phyloP scores from a whole-genome alignment of 2,888 invertebrate genomes.

The Tineola bisselliella region DNA sequence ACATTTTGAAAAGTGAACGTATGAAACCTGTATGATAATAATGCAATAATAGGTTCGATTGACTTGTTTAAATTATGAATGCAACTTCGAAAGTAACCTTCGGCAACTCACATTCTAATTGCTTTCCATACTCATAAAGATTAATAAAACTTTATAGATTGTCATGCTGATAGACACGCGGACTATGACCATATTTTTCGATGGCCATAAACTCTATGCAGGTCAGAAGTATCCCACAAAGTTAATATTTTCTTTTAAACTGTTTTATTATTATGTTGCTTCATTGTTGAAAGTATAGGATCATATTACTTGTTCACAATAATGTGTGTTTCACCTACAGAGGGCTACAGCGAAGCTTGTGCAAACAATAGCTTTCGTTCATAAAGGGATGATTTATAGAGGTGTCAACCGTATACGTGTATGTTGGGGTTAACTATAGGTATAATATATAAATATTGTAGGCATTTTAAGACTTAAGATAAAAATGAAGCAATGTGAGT shows the following conservation, averaged over 20 bases:
- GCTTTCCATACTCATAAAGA: background rate
- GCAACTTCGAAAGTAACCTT: background rate
- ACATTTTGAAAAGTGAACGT: no score
- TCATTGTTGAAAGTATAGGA: background rate
- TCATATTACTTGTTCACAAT: background rate
- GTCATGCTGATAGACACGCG: background rate
- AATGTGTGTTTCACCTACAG: background rate
- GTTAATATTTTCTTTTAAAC: no score
- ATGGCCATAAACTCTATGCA: no score
- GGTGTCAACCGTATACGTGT: conserved; percentile 34
- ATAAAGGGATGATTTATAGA: conserved; percentile 58
- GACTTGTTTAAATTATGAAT: background rate
- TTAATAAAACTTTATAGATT: background rate
- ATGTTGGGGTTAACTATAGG: conserved; percentile 20
- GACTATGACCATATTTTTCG: no score
- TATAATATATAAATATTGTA: background rate
- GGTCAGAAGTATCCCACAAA: no score
- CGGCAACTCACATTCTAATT: background rate
- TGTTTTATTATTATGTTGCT: background rate
- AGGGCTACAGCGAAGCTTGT: conserved; percentile 1
- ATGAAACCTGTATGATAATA: no score
- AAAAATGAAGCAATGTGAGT: background rate
- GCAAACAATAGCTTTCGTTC: conserved; percentile 37
- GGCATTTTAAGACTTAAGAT: background rate
- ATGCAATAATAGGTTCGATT: no score